Percentiles rank a stretch among this genome's conserved stretches.
These are phyloP conservation scores for Oenanthe melanoleuca DNA, from an alignment of 2,113 vertebrate species.

Conservation along the genomic window DNA sequence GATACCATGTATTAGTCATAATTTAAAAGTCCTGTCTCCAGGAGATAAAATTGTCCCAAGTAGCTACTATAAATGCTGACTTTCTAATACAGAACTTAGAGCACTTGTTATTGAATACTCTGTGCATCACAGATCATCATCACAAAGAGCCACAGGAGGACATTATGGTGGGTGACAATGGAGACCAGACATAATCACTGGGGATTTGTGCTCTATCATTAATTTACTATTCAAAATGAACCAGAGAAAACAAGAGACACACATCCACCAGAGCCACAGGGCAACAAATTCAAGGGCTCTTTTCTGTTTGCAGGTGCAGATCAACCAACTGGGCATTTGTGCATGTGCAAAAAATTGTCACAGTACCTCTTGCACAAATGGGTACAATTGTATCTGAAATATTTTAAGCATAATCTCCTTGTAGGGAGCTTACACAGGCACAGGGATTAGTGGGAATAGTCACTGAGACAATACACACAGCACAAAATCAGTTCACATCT, in stretches of 20 bases:
- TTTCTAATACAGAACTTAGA: background rate
- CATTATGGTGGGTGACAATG: background rate
- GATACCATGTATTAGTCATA: background rate
- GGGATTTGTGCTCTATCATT: background rate
- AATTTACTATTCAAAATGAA: background rate
- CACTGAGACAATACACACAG: rapidly evolving
- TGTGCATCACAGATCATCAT: background rate
- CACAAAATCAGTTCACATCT: background rate
- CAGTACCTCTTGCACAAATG: background rate
- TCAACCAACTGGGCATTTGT: background rate
- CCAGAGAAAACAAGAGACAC: background rate
- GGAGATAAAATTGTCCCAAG: slow-evolving; percentile 8
- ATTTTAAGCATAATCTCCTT: background rate
- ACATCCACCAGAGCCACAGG: background rate
- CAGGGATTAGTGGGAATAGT: background rate
- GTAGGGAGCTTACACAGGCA: background rate
- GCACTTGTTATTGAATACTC: background rate
- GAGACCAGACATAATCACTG: background rate
- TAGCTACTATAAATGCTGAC: background rate
- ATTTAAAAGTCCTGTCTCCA: slow-evolving; percentile 27
- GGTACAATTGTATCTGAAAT: background rate
- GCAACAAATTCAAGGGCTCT: background rate
- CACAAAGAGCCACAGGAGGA: background rate
- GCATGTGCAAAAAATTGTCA: background rate
- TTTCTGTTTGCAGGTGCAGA: background rate